Evolutionary conservation across 2,888 invertebrate genomes (phyloP).

Genomic region (Epirrita christyi): DNA sequence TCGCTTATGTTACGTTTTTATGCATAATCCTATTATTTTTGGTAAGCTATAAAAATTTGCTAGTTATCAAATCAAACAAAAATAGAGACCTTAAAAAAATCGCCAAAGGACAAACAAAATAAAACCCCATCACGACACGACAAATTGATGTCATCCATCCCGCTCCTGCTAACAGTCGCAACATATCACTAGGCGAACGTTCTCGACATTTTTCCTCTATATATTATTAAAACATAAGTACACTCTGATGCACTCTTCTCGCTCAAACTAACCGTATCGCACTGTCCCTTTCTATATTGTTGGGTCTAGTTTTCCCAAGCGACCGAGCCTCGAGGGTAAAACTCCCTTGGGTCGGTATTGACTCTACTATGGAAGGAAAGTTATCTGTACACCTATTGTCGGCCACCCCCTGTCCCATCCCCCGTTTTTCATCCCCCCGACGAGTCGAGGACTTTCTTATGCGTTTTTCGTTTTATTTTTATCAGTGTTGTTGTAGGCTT

Average conservation of each 20-base stretch:
- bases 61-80: slow-evolving; percentile 14
- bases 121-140: slow-evolving; percentile 84
- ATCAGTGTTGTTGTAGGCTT: slow-evolving; percentile 45
- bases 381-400: slow-evolving; percentile 85
- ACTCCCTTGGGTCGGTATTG: slow-evolving; percentile 84
- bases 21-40: no score
- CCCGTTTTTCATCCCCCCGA: slow-evolving; percentile 57
- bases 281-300: slow-evolving; percentile 82
- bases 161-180: slow-evolving; percentile 82
- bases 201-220: slow-evolving; percentile 84
- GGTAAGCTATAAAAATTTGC: neutral
- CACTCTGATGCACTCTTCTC: slow-evolving; percentile 69
- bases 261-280: slow-evolving; percentile 55
- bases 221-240: slow-evolving; percentile 85
- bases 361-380: slow-evolving; percentile 84
- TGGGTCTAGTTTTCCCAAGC: slow-evolving; percentile 85
- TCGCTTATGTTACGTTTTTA: no score
- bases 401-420: slow-evolving; percentile 63
- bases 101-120: slow-evolving; percentile 78
- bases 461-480: slow-evolving; percentile 82
- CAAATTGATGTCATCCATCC: slow-evolving; percentile 84
- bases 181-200: slow-evolving; percentile 83
- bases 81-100: slow-evolving; percentile 54
- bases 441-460: slow-evolving; percentile 76
- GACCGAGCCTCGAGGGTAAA: slow-evolving; percentile 83